Conservation (phyloP, 1,140 invertebrate species). For the Ptiloglossa arizonensis region DNA sequence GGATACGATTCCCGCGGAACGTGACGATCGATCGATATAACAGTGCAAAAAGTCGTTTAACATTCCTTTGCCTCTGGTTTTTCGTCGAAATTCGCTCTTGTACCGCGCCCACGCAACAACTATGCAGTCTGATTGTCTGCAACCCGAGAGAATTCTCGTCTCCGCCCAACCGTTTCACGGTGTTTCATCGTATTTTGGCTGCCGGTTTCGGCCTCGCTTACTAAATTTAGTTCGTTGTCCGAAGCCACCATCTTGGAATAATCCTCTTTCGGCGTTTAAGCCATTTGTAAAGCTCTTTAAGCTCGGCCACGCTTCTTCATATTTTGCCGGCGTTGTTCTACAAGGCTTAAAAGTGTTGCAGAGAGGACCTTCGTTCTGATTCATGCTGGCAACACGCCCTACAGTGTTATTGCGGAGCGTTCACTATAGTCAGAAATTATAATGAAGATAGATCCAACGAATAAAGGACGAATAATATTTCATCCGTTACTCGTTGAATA, state of each 20-base stretch:
- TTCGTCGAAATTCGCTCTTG: conserved; percentile 8
- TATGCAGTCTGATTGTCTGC: conserved; percentile 37
- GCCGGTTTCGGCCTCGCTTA: conserved; percentile 56
- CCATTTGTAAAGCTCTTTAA: conserved; percentile 69
- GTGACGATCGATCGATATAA: neutral
- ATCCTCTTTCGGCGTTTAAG: conserved; percentile 72
- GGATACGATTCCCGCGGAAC: neutral
- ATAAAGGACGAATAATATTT: too few relatives aligned
- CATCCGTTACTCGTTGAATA: too few relatives aligned
- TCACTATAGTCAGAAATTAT: too few relatives aligned
- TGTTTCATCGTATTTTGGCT: conserved; percentile 67
- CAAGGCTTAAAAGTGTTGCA: conserved; percentile 28
- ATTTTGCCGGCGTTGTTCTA: conserved; percentile 34
- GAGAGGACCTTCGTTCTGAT: conserved; percentile 2
- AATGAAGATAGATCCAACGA: too few relatives aligned
- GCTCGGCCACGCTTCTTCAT: conserved; percentile 52
- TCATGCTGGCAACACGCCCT: neutral
- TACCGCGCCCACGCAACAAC: neutral
- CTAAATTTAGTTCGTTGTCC: conserved; percentile 72
- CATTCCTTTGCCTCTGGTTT: neutral
- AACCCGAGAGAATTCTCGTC: conserved; percentile 45
- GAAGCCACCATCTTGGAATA: conserved; percentile 70
- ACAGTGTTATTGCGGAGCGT: too few relatives aligned
- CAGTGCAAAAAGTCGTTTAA: neutral
- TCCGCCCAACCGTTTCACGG: conserved; percentile 39